These are phyloP conservation scores for Haliaeetus leucogaster DNA, from an alignment of 2,113 vertebrate species.

Conservation along the genomic window DNA sequence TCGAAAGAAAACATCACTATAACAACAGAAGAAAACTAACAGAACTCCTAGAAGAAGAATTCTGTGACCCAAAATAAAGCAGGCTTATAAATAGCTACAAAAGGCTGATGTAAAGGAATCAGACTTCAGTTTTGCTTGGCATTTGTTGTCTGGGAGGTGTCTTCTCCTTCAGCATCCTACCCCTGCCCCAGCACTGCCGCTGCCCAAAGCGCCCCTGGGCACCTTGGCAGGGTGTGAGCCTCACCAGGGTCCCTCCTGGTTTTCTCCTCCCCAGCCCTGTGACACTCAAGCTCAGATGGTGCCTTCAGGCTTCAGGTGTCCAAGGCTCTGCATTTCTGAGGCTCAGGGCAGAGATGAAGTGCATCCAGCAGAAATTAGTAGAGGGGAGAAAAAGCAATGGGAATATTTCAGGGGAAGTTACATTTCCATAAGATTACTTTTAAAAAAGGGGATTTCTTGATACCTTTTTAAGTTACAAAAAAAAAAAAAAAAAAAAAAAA, in stretches of 20 bases:
- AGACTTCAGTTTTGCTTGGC: background rate
- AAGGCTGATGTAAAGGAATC: background rate
- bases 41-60: background rate
- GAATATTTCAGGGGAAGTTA: background rate
- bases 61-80: slow-evolving; percentile 17
- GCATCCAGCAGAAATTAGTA: background rate
- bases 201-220: rapidly evolving
- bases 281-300: background rate
- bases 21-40: slow-evolving; percentile 23
- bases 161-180: background rate
- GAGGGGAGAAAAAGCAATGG: rapidly evolving
- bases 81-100: slow-evolving; percentile 46
- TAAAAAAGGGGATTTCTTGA: background rate
- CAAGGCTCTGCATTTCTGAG: background rate
- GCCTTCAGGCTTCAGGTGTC: background rate
- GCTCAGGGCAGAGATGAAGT: background rate
- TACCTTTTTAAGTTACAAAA: background rate
- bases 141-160: background rate
- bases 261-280: background rate
- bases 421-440: rapidly evolving
- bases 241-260: background rate
- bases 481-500: too few relatives aligned
- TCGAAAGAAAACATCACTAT: background rate
- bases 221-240: background rate
- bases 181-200: background rate